Base-by-base conservation (phyloP, 1,140 invertebrate species). In the Drosophila guanche region DNA sequence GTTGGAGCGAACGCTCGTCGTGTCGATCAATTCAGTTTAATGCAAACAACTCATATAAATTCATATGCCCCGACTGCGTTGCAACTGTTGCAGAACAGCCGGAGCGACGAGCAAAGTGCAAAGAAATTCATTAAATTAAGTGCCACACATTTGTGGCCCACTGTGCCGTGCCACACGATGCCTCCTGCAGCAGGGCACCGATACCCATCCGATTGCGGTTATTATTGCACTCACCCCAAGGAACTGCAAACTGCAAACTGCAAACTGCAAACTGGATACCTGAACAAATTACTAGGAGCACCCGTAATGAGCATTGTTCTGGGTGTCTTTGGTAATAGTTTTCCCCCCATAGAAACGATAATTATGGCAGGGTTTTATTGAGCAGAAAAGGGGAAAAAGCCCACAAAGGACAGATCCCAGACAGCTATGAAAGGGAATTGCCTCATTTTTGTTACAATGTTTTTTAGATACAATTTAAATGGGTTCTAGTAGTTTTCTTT, bases 41-140 rank as follows among this genome's bases (percentile, higher is more conserved):
- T 86, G 83, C 81, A 86, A 86, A 86, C 81, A 86, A 86, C 81
- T 86, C 81, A 85, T 86, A 86, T 86, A 86, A 86, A 86, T 86
- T 86, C 81, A 86, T 85, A 81, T 76, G 79, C 50, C 77, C 78
- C 50, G 51, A 57, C 29, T 58, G 43, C 37, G 16, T 8, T 23
- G 45, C 16, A 10, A 16, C 16, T 12, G 33, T 37, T 52, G 42
- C 46, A 53, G 16, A 20, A 29, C 52, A 43, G 56, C 69, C 58
- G 37, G 61, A 76, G 37, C 51, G 43, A 60, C 41, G 60, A 79
- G 79, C 69, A 74, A 86, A 86, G 83, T 86, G 83, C 83, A 86
- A 86, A 83, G 83, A 88, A 86, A 86, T 86, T 86, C 83, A 86
- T 86, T 86, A 86, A 86, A 83, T 86, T 86, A 86, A 86, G 78